Conservation (phyloP, 2,113 vertebrate species). For the Fulica atra region DNA sequence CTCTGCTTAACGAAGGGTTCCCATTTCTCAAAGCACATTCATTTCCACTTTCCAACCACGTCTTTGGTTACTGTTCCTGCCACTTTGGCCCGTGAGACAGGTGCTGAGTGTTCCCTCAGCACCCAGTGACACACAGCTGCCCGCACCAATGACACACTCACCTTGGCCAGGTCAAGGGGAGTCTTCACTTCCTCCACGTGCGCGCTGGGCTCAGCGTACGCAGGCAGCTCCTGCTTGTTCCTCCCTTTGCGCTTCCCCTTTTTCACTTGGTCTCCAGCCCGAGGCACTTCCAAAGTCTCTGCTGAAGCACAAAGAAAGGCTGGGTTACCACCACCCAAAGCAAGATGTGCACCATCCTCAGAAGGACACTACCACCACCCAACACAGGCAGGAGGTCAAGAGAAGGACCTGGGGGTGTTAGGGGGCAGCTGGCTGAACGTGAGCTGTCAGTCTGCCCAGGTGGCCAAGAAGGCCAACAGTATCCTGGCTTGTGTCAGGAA, state of each 20-base stretch:
- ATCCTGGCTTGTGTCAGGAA: too few relatives aligned
- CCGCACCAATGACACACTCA: not conserved
- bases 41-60: not conserved
- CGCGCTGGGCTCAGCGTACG: conserved; percentile 64
- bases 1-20: not conserved
- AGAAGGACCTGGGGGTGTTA: too few relatives aligned
- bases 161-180: conserved; percentile 92
- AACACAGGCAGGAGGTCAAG: too few relatives aligned
- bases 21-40: not conserved
- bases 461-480: too few relatives aligned
- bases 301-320: not conserved
- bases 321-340: not conserved
- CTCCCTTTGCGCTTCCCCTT: conserved; percentile 91
- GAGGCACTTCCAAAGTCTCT: conserved; percentile 76
- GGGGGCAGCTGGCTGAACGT: too few relatives aligned
- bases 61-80: not conserved
- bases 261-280: conserved; percentile 81
- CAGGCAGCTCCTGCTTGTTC: conserved; percentile 85
- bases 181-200: conserved; percentile 87
- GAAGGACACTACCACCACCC: too few relatives aligned
- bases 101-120: too few relatives aligned
- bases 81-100: fast-evolving
- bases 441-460: too few relatives aligned
- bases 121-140: not conserved
- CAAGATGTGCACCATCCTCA: not conserved